Percentiles rank a stretch among this genome's conserved stretches.
phyloP scores from a whole-genome alignment of 2,888 invertebrate species.

The Diplolepis rosae region DNA sequence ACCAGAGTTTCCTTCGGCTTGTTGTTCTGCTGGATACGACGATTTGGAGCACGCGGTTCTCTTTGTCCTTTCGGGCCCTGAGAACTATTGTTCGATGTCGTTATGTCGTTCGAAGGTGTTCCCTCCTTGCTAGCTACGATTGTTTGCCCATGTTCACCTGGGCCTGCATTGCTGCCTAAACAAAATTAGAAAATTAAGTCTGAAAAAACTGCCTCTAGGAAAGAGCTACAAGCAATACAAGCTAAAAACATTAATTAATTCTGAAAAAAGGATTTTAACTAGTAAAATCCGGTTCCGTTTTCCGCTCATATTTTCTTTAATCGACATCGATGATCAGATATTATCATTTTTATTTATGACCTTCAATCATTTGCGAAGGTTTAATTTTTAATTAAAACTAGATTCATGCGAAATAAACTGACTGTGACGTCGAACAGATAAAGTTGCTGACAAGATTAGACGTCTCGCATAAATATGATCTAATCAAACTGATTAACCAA shows the following conservation, averaged over 20 bases:
- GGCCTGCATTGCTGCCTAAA: conserved; percentile 67
- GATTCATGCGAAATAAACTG: not conserved
- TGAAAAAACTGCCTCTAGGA: not conserved
- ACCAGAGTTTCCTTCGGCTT: conserved; percentile 80
- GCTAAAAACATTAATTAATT: too few species aligned
- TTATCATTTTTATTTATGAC: too few species aligned
- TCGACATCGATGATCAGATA: not conserved
- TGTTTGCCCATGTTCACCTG: conserved; percentile 60
- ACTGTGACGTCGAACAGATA: not conserved
- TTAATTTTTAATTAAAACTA: not conserved
- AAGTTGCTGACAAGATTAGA: not conserved
- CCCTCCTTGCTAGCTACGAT: conserved; percentile 62
- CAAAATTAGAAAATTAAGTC: conserved; percentile 35
- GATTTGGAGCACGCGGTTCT: conserved; percentile 67
- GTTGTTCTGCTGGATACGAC: conserved; percentile 72
- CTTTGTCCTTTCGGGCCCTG: conserved; percentile 71
- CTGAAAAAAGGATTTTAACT: too few species aligned
- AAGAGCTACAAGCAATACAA: not conserved
- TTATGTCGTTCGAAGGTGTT: conserved; percentile 66
- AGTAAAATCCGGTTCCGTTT: not conserved
- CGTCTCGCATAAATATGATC: not conserved
- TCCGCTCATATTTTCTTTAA: not conserved
- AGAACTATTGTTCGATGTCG: conserved; percentile 64
- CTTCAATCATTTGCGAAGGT: not conserved
- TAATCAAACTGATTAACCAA: not conserved